These are phyloP conservation scores for Todiramphus saurophagus DNA, from an alignment of 2,113 vertebrate genomes.

Conservation along the genomic window DNA sequence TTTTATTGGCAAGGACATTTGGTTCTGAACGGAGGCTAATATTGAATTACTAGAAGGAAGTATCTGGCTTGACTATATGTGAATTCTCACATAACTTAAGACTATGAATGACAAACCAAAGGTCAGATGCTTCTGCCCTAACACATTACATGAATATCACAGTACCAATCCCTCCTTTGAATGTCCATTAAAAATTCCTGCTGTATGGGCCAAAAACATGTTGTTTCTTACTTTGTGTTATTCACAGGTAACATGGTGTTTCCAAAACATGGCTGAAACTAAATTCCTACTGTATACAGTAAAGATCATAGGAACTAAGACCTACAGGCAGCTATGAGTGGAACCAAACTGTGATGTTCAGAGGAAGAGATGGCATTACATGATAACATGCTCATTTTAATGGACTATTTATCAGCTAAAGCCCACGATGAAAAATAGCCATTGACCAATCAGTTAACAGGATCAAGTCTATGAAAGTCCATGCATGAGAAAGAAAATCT, in stretches of 20 bases:
- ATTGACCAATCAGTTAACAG: background rate
- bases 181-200: background rate
- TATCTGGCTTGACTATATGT: background rate
- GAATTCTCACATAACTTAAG: background rate
- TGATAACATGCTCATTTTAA: background rate
- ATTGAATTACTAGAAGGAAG: background rate
- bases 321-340: background rate
- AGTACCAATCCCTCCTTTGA: background rate
- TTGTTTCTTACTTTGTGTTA: background rate
- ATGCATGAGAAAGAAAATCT: background rate
- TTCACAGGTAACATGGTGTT: background rate
- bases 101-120: background rate
- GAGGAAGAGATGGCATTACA: background rate
- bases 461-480: background rate
- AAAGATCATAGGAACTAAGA: background rate
- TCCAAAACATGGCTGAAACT: background rate
- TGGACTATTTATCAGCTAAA: background rate
- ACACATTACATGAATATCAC: background rate
- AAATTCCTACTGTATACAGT: background rate
- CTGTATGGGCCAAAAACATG: background rate
- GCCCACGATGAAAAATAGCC: background rate
- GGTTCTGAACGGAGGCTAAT: background rate
- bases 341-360: background rate
- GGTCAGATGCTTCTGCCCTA: background rate
- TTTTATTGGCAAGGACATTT: background rate